Base-by-base conservation (phyloP, 1,140 invertebrate genomes). In the Odontomachus brunneus region DNA sequence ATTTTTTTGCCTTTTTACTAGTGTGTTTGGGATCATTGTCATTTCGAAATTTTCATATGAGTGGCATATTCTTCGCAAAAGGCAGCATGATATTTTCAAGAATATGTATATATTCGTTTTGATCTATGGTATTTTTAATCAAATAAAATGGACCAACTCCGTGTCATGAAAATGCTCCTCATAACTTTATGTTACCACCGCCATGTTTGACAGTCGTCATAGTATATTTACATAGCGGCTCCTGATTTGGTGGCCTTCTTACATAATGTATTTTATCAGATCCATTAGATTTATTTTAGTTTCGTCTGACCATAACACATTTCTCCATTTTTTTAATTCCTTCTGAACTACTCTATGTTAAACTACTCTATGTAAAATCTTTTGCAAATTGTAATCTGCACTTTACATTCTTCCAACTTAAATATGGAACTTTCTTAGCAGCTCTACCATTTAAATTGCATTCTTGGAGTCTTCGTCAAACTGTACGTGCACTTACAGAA, bases 1-100 rank as follows among this genome's bases (percentile, higher is more conserved):
- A 89, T 33, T 84, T 26, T 44, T 88, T 88, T 53, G 82, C 76
- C 14, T 33, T 33, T 5, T 66, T 33, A 3, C 33, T 33, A 1
- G 87, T 89, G 73, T 91, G 90, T 57, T 91, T 91, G 38, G 90
- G 89, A 65, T 89, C 86, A 78, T 90, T 89, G 74, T 92, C 88
- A 24, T 90, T 85, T 71, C 90, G 85, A 55, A 89, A 89, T n/a
- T 83, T 71, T 81, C 85, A 89, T 63, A 24, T 57, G n/a, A 63
- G 14, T 29, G 14, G 38, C n/a, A 29, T 63, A 17, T 33, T 5
- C 11, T 63, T 63, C 1, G 15, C 15, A 44, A 17, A 63, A 3
- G n/a, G 26, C 38, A 63, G 38, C 26, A 33, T 33, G 26, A 19
- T 63, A 19, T 63, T 33, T 33, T 63, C 38, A 33, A 63, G 38